Evolutionary conservation across 2,888 invertebrate species (phyloP).

Genomic region (Exocentrus adspersus): DNA sequence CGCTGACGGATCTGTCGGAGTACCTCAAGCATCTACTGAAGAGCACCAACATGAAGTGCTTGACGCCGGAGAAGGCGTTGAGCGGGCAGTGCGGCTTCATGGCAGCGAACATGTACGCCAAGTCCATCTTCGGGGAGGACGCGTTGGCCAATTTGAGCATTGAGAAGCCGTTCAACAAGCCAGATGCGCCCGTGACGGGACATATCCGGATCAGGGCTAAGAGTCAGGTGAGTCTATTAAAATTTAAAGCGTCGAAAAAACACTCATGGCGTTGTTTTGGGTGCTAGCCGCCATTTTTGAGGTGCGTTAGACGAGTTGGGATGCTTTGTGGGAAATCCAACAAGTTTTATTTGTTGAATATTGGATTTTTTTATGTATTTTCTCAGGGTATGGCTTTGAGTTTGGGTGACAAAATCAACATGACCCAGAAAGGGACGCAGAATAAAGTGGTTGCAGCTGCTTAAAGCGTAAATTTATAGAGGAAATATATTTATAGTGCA

Average conservation of each 20-base stretch:
- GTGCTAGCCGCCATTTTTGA: no score
- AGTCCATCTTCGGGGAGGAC: constrained; percentile 98
- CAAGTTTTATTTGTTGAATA: no score
- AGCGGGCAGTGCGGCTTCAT: constrained; percentile 99
- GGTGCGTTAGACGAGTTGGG: no score
- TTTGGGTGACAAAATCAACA: constrained; percentile 97
- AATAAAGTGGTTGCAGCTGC: constrained; percentile 63
- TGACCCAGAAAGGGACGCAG: constrained; percentile 80
- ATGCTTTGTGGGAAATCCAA: no score
- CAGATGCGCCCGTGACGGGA: constrained; percentile 90
- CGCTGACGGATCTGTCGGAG: constrained; percentile 89
- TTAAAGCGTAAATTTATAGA: constrained; percentile 45
- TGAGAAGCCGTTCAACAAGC: constrained; percentile 91
- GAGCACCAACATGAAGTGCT: constrained; percentile 98
- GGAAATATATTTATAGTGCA: no score
- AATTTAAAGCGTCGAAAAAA: no score
- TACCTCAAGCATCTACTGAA: constrained; percentile 92
- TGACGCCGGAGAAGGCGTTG: constrained; percentile 96
- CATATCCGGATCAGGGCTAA: constrained; percentile 98
- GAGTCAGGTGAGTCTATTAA: constrained; percentile 97
- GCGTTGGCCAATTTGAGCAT: constrained; percentile 99
- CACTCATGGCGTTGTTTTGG: no score
- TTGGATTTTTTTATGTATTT: constrained; percentile 25
- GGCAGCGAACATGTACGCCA: constrained; percentile 99
- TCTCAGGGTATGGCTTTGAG: constrained; percentile 97